Evolutionary conservation across 2,888 invertebrate species (phyloP), one percentile per base, ranked within the genome.

Genomic region (Sesia apiformis): DNA sequence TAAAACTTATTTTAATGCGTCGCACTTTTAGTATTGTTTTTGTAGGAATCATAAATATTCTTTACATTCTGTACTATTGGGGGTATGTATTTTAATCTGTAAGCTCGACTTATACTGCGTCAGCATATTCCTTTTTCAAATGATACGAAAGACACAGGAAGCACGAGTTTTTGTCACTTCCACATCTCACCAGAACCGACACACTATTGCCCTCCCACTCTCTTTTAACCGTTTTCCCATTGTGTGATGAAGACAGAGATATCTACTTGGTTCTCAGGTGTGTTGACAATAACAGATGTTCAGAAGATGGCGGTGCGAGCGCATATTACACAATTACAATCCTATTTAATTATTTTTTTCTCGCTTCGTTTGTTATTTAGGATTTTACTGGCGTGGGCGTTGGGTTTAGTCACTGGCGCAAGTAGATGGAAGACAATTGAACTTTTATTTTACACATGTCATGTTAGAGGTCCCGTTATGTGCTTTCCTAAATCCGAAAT

Each of bases 121-220:
- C 58, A 74, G 64, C 78, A 80, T 84, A 87, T 84, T 86, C 82
- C 82, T 83, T 85, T 86, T 88, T 84, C 84, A 83, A 86, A 87
- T 86, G 83, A 88, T 88, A 85, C 84, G 76, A 87, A 87, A 89
- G 87, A 87, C 87, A 89, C 89, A 89, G 89, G 88, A 89, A 89
- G 85, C 85, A 70, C 69, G 76, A 81, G 81, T 87, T 89, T 88
- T 89, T 88, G 89, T 89, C 84, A 88, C 87, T 89, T 89, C 89
- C 88, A 83, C 82, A 73, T 81, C 74, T 76, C 70, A 70, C 63
- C 69, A 65, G 66, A 72, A 72, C 77, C 61, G 74, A 81, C 74
- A 73, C 64, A 61, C 58, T 64, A 58, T 51, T 41, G 43, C 64
- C 55, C 39, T 84, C 81, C 51, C 57, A 43, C 51, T 67, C 69